These are phyloP conservation scores for Dipodomys spectabilis DNA, from an alignment of 2,113 vertebrate species.

Conservation along the genomic window DNA sequence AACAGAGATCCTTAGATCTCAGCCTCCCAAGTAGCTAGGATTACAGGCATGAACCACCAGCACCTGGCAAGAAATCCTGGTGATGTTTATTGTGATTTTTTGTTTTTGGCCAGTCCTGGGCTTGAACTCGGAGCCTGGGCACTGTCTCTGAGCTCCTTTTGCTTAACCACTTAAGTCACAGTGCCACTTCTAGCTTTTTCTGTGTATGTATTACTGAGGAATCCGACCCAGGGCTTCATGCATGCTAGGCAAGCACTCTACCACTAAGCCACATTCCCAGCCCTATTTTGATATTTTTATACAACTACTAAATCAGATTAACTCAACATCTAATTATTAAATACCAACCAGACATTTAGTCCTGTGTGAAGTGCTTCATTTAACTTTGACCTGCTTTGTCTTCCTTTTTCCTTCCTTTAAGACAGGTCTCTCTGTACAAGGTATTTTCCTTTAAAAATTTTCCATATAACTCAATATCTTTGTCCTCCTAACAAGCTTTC, in stretches of 20 bases:
- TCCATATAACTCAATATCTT: neutral
- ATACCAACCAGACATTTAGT: neutral
- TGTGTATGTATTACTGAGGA: too few species aligned
- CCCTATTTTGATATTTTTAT: neutral
- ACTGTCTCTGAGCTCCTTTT: too few species aligned
- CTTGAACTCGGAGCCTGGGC: too few species aligned
- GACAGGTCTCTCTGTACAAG: neutral
- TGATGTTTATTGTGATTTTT: neutral
- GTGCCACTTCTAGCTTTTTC: too few species aligned
- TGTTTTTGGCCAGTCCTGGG: too few species aligned
- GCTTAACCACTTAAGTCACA: too few species aligned
- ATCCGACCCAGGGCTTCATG: too few species aligned
- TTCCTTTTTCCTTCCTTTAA: neutral
- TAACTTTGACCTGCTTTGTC: neutral
- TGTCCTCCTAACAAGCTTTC: neutral
- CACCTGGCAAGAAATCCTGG: neutral
- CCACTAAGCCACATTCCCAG: too few species aligned
- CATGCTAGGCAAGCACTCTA: too few species aligned
- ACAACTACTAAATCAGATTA: conserved; percentile 33
- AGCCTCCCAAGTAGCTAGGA: too few species aligned
- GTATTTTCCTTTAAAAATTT: neutral
- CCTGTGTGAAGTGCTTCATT: neutral
- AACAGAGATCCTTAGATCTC: too few species aligned
- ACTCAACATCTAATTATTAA: neutral
- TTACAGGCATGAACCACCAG: too few species aligned